Conservation (phyloP, 1,140 invertebrate genomes). For the Varroa destructor region DNA sequence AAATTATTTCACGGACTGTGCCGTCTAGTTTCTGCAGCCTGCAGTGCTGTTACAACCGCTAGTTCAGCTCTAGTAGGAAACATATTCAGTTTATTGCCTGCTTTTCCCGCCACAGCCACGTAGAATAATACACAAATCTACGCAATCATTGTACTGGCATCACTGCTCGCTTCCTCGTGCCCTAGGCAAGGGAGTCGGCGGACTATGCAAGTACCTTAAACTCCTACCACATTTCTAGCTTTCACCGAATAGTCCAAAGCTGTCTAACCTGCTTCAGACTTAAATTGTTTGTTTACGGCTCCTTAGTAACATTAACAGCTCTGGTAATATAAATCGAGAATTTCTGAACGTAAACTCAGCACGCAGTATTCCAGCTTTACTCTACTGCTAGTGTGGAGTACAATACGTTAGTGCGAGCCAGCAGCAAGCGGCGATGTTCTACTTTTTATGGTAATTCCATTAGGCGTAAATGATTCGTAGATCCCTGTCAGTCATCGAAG, state of each 20-base stretch:
- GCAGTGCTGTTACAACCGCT: background rate
- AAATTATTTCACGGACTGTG: background rate
- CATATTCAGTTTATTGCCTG: background rate
- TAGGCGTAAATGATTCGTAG: conserved; percentile 24
- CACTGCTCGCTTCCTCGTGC: background rate
- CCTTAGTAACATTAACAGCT: too few species aligned
- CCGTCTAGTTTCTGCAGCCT: conserved; percentile 8
- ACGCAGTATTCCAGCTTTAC: background rate
- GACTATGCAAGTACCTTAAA: too few species aligned
- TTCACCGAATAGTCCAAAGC: too few species aligned
- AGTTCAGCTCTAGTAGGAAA: background rate
- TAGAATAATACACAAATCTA: background rate
- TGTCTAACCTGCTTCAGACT: too few species aligned
- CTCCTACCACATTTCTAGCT: too few species aligned
- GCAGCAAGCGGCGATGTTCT: background rate
- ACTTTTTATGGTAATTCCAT: conserved; percentile 25
- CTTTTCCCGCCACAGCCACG: background rate
- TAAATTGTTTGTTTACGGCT: too few species aligned
- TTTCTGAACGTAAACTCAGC: too few species aligned
- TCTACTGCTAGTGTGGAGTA: background rate
- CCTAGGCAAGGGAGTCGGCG: background rate
- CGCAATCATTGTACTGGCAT: conserved; percentile 1
- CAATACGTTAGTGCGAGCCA: background rate
- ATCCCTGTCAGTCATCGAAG: too few species aligned
- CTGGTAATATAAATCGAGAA: too few species aligned